A percentile compares a stretch with the other conserved stretches of the same genome.
These are phyloP conservation scores for Hephaestus fuliginosus DNA, from an alignment of 2,797 vertebrate species.

Conservation along the genomic window DNA sequence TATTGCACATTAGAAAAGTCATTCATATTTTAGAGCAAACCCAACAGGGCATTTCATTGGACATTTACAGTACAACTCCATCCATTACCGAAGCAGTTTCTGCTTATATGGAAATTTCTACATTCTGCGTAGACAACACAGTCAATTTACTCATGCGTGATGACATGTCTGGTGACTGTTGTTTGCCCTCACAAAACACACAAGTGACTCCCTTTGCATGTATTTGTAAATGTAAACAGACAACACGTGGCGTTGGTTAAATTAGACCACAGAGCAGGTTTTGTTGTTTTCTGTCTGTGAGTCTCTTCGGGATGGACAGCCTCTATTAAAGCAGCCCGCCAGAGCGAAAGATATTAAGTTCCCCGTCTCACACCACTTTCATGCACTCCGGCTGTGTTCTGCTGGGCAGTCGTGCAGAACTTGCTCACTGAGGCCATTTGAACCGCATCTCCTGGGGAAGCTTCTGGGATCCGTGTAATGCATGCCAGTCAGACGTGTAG, in stretches of 20 bases:
- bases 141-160: conserved; percentile 36
- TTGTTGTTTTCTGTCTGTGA: conserved; percentile 51
- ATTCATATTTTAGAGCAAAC: conserved; percentile 53
- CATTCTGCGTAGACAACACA: conserved; percentile 35
- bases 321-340: conserved; percentile 70
- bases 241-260: conserved; percentile 39
- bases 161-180: conserved; percentile 45
- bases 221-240: conserved; percentile 52
- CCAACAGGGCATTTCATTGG: conserved; percentile 25
- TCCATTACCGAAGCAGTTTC: conserved; percentile 51
- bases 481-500: conserved; percentile 58
- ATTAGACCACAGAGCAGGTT: conserved; percentile 48
- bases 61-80: conserved; percentile 19
- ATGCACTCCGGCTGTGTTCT: conserved; percentile 68
- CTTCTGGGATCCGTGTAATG: conserved; percentile 47
- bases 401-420: conserved; percentile 71
- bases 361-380: conserved; percentile 66
- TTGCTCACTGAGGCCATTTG: conserved; percentile 68
- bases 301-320: conserved; percentile 61
- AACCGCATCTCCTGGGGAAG: conserved; percentile 58
- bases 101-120: conserved; percentile 46
- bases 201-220: conserved; percentile 13
- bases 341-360: conserved; percentile 72
- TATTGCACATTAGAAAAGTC: conserved; percentile 27
- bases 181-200: conserved; percentile 16